Conservation (phyloP, 1,140 invertebrate genomes). For the Philotrypesis tridentata region DNA sequence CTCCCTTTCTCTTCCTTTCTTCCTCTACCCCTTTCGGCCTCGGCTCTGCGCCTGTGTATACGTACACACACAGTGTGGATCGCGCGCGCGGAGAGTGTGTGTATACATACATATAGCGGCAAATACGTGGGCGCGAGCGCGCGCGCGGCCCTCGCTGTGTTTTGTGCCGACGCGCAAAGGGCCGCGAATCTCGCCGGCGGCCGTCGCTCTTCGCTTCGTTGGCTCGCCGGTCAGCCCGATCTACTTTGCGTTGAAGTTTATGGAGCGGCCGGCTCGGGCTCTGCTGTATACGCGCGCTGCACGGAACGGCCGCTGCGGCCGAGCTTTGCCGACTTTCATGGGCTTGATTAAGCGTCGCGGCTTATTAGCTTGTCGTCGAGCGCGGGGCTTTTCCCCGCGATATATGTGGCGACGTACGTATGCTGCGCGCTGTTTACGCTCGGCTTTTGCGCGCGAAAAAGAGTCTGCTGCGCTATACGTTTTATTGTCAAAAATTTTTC, state of each 20-base stretch:
- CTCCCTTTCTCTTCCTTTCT: background rate
- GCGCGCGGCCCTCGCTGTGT: background rate
- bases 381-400: too few relatives aligned
- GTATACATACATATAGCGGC: background rate
- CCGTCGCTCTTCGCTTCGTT: background rate
- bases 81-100: background rate
- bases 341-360: background rate
- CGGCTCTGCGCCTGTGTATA: background rate
- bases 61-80: background rate
- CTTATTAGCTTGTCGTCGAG: background rate
- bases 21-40: constrained; percentile 9
- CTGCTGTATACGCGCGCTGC: too few relatives aligned
- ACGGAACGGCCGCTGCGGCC: too few relatives aligned
- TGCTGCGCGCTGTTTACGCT: too few relatives aligned
- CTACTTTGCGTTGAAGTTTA: background rate
- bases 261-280: background rate
- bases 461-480: too few relatives aligned
- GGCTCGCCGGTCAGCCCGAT: background rate
- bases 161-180: background rate
- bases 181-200: background rate
- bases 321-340: background rate
- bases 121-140: background rate
- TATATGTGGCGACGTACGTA: too few relatives aligned
- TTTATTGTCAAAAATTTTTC: too few relatives aligned
- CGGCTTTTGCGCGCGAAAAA: too few relatives aligned